Conservation (phyloP, 2,888 invertebrate species). For the Diarsia brunnea region DNA sequence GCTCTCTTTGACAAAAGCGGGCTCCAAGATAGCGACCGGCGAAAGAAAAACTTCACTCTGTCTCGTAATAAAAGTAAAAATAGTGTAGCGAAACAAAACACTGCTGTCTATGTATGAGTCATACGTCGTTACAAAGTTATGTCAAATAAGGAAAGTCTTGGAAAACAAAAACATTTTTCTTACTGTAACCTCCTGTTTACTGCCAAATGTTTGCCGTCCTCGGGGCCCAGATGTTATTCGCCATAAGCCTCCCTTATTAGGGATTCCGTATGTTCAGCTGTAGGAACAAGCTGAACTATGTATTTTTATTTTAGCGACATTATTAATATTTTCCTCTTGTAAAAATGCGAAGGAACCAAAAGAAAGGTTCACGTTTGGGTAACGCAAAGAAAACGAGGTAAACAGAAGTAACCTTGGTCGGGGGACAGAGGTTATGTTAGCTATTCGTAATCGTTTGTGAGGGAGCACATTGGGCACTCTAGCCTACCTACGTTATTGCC, state of each 20-base stretch:
- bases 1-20: slow-evolving; percentile 50
- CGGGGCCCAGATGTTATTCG: slow-evolving; percentile 89
- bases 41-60: slow-evolving; percentile 15
- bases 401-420: slow-evolving; percentile 38
- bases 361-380: slow-evolving; percentile 58
- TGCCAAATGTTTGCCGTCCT: slow-evolving; percentile 87
- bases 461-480: slow-evolving; percentile 28
- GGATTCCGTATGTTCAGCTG: slow-evolving; percentile 85
- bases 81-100: slow-evolving; percentile 53
- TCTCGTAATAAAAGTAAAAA: slow-evolving; percentile 51
- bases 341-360: slow-evolving; percentile 54
- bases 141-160: slow-evolving; percentile 79
- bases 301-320: slow-evolving; percentile 84
- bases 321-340: slow-evolving; percentile 82
- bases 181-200: slow-evolving; percentile 86
- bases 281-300: slow-evolving; percentile 77
- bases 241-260: slow-evolving; percentile 89
- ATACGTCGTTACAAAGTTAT: slow-evolving; percentile 74
- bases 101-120: slow-evolving; percentile 45
- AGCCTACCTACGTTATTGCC: slow-evolving; percentile 19
- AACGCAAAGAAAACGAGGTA: slow-evolving; percentile 48
- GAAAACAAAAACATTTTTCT: slow-evolving; percentile 89
- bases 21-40: slow-evolving; percentile 40
- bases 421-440: slow-evolving; percentile 30
- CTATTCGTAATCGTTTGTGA: slow-evolving; percentile 34